phyloP scores from a whole-genome alignment of 2,797 vertebrate species.

The Acanthurus lineatus region DNA sequence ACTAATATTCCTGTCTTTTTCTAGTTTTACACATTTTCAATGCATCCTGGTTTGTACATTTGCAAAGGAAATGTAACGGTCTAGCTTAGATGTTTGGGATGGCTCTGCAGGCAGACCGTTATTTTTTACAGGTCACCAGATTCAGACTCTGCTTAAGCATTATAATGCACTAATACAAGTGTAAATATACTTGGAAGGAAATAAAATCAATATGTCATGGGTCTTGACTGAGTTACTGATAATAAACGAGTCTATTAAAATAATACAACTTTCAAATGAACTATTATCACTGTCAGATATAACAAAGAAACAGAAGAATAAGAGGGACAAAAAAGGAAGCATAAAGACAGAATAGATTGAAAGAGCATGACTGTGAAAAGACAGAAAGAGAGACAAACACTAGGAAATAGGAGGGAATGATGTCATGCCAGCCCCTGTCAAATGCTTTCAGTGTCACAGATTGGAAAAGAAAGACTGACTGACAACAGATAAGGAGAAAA shows the following conservation, averaged over 20 bases:
- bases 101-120: neutral
- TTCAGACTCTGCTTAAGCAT: neutral
- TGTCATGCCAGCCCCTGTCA: slow-evolving; percentile 16
- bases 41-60: neutral
- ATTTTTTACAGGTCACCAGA: neutral
- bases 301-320: neutral
- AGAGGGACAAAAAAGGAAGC: neutral
- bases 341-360: neutral
- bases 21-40: neutral
- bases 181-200: neutral
- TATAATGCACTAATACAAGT: neutral
- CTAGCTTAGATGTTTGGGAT: neutral
- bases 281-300: neutral
- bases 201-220: neutral
- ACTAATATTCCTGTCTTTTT: neutral
- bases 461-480: slow-evolving; percentile 16
- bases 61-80: neutral
- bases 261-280: neutral
- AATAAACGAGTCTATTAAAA: neutral
- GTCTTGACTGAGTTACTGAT: neutral
- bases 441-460: slow-evolving; percentile 1
- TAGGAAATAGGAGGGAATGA: neutral
- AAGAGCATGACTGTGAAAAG: neutral
- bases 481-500: slow-evolving; percentile 13
- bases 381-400: neutral